Evolutionary conservation across 2,888 invertebrate genomes (phyloP), one percentile per base, ranked within the genome.

Genomic region (Habrosyne pyritoides): DNA sequence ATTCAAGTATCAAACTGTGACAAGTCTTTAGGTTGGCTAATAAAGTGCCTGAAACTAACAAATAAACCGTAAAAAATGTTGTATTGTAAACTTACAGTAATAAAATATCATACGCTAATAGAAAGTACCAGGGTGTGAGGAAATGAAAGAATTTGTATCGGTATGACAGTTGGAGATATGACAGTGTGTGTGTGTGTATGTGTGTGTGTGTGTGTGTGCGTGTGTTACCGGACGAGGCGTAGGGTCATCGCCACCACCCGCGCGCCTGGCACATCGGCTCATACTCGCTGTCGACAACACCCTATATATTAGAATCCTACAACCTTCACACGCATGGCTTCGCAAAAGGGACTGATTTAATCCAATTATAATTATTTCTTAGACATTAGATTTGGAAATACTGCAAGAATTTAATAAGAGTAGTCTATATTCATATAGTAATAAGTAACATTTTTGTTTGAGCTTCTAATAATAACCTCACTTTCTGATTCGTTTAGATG

Each of bases 281-380:
- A 83, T 86, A 85, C 82, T 83, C 85, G 80, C 90, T 90, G 89
- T 80, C 79, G 71, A 86, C 79, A 87, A 79, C 77, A 81, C 76
- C 57, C 68, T 66, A 71, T 67, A 54, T 62, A 56, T 67, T 64
- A 65, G 55, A 55, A 53, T 52, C 60, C 46, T 21, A 46, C 47
- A 24, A 26, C 55, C 55, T 50, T 58, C 28, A 18, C 8, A 50
- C 7, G 21, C 21, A 49, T 24, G 2, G 30, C 12, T 12, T 30
- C 12, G 12, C 10, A 30, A 30, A 30, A 30, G 10, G 12, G 30
- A n/a, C 30, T 12, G 30, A 30, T 30, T 30, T 10, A 30, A 30
- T 12, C 4, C 30, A 30, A 30, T 30, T 12, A 10, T 12, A 12
- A 30, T 30, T 30, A 12, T 12, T 30, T 12, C 30, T 30, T 10